phyloP scores from a whole-genome alignment of 2,888 invertebrate species.

The Drosophila lacicola region DNA sequence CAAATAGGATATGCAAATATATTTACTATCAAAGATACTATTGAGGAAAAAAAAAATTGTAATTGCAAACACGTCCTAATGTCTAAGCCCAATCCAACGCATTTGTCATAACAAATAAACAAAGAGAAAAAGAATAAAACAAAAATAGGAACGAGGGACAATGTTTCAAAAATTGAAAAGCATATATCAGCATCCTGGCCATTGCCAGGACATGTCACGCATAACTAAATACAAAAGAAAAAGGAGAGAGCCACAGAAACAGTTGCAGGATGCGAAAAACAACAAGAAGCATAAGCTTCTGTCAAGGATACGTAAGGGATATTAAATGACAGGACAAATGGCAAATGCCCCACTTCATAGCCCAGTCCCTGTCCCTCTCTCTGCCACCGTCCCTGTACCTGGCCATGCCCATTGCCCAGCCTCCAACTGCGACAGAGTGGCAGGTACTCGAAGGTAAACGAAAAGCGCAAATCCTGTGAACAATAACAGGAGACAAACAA shows the following conservation, averaged over 20 bases:
- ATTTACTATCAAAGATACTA: conserved; percentile 21
- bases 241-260: conserved; percentile 9
- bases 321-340: conserved; percentile 76
- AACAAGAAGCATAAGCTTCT: conserved; percentile 57
- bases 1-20: conserved; percentile 38
- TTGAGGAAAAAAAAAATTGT: conserved; percentile 20
- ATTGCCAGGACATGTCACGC: conserved; percentile 64
- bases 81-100: conserved; percentile 31
- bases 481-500: conserved; percentile 50
- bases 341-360: conserved; percentile 48
- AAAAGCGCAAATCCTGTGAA: conserved; percentile 56
- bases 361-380: too few species aligned
- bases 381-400: too few species aligned
- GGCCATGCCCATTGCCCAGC: neutral
- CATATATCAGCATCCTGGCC: conserved; percentile 71
- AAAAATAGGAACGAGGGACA: conserved; percentile 21
- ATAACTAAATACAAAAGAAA: conserved; percentile 55
- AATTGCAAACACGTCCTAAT: conserved; percentile 53
- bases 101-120: conserved; percentile 51
- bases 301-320: conserved; percentile 65
- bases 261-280: conserved; percentile 15
- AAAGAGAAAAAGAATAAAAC: conserved; percentile 8
- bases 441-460: conserved; percentile 46
- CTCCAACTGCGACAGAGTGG: conserved; percentile 15
- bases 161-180: conserved; percentile 68